These are phyloP conservation scores for Mactra quadrangularis DNA, from an alignment of 1,140 invertebrate genomes.

Conservation along the genomic window DNA sequence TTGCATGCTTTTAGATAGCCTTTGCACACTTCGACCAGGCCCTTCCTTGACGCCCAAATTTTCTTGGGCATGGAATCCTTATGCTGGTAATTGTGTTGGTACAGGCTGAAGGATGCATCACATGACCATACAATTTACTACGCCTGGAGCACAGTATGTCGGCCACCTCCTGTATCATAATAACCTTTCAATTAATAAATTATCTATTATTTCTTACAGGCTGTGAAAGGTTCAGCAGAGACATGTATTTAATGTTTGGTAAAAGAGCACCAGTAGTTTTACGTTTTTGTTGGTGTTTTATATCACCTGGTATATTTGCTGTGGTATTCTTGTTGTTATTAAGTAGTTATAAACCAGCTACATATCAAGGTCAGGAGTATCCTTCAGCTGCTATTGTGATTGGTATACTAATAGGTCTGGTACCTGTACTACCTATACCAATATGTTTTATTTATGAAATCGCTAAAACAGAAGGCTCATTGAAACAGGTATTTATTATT, in stretches of 20 bases:
- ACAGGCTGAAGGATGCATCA: no score
- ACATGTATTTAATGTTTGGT: constrained; percentile 79
- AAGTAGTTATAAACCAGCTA: constrained; percentile 86
- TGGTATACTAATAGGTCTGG: constrained; percentile 62
- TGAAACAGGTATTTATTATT: constrained; percentile 53
- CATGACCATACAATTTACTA: no score
- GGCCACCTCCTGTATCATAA: no score
- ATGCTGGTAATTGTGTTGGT: no score
- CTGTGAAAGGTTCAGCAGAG: constrained; percentile 71
- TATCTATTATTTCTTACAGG: constrained; percentile 54
- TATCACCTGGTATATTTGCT: constrained; percentile 89
- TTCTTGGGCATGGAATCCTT: no score
- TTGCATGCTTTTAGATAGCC: no score
- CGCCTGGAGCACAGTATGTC: no score
- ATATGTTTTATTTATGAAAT: constrained; percentile 59
- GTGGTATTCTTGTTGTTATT: constrained; percentile 88
- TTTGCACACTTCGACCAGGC: no score
- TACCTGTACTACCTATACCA: constrained; percentile 68
- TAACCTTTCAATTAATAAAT: no score
- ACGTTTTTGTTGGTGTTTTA: constrained; percentile 91
- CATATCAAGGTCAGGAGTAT: constrained; percentile 73
- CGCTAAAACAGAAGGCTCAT: constrained; percentile 35
- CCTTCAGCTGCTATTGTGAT: constrained; percentile 71
- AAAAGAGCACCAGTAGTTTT: constrained; percentile 83
- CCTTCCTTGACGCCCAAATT: no score